Evolutionary conservation across 30 jellyfish, hydroid and myxozoan species (phyloP).

Genomic region (Phacellophora camtschatica): DNA sequence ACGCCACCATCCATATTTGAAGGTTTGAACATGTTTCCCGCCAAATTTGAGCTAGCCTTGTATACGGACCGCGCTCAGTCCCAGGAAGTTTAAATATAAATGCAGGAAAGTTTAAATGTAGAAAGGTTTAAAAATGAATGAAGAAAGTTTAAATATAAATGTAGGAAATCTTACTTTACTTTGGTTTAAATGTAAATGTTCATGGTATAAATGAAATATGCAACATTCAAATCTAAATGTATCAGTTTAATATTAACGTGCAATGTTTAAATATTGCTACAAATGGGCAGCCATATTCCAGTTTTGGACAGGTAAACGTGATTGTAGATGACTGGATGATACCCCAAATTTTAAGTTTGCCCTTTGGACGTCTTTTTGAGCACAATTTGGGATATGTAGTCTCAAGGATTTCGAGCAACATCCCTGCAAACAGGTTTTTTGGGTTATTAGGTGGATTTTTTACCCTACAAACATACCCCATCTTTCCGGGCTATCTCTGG

Average conservation of each 20-base stretch:
- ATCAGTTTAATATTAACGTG: background rate
- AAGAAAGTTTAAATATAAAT: background rate
- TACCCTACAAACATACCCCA: too few species aligned
- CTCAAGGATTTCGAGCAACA: too few species aligned
- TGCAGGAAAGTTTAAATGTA: background rate
- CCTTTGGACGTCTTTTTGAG: too few species aligned
- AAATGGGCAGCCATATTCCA: background rate
- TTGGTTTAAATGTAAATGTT: background rate
- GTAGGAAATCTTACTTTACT: too few species aligned
- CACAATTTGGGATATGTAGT: too few species aligned
- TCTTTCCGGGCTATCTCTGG: too few species aligned
- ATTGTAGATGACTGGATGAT: too few species aligned
- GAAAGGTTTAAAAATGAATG: background rate
- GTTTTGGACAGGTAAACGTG: background rate
- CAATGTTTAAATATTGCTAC: background rate
- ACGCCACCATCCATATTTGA: conserved; percentile 11
- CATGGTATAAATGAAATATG: background rate
- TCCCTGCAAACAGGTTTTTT: too few species aligned
- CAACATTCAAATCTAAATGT: background rate
- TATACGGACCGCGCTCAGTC: background rate
- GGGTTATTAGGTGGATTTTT: too few species aligned
- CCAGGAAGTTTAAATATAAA: background rate
- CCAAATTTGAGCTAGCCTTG: background rate
- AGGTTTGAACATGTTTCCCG: background rate
- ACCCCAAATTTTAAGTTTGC: too few species aligned